phyloP scores from a whole-genome alignment of 2,113 vertebrate species.

The Gymnorhina tibicen region DNA sequence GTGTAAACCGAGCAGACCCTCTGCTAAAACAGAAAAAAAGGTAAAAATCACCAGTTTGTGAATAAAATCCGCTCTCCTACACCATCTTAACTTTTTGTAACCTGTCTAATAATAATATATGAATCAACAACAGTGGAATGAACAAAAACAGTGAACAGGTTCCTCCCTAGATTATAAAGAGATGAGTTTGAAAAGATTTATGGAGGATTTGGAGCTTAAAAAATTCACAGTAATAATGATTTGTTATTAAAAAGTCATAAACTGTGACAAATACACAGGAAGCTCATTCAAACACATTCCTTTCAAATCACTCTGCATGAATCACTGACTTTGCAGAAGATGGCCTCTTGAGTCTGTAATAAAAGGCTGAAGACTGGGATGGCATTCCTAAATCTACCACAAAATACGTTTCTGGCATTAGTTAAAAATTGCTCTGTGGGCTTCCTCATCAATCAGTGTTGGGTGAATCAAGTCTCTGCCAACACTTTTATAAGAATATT shows the following conservation, averaged over 20 bases:
- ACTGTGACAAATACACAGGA: conserved; percentile 40
- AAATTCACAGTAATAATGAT: not conserved
- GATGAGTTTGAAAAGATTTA: not conserved
- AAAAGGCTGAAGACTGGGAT: not conserved
- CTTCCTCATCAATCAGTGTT: not conserved
- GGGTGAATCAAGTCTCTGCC: not conserved
- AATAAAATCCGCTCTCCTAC: not conserved
- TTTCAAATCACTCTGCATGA: conserved; percentile 24
- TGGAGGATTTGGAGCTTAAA: not conserved
- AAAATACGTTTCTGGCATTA: conserved; percentile 21
- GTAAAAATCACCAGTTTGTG: not conserved
- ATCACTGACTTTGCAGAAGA: conserved; percentile 46
- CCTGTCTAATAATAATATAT: not conserved
- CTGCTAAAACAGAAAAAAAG: not conserved
- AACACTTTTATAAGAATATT: not conserved
- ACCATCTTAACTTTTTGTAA: not conserved
- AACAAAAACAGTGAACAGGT: conserved; percentile 16
- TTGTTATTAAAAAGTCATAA: conserved; percentile 43
- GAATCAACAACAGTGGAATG: not conserved
- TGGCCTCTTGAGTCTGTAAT: conserved; percentile 30
- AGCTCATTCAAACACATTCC: conserved; percentile 29
- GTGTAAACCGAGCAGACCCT: not conserved
- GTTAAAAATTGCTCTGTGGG: not conserved
- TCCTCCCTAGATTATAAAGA: conserved; percentile 23
- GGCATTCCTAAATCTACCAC: conserved; percentile 36